Evolutionary conservation across 2,797 vertebrate genomes (phyloP), one percentile per base, ranked within the genome.

Genomic region (Alfaro cultratus): DNA sequence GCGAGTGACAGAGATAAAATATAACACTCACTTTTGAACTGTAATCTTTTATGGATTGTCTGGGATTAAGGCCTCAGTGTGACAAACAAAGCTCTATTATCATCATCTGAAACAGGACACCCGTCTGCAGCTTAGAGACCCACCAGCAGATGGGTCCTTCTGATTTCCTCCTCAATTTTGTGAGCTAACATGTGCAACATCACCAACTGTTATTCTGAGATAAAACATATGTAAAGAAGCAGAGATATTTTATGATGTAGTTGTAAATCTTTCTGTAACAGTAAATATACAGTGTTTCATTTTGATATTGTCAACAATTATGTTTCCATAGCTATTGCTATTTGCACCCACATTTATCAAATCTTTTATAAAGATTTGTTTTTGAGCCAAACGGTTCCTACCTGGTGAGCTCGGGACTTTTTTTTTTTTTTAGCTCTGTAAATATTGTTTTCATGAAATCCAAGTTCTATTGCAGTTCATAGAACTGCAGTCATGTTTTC

Each of bases 21-120:
- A 55, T 74, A 76, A 76, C 83, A 76, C 82, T 62, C 79, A 84
- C 31, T 55, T 68, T 67, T 43, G 73, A 79, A 49, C 78, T 87
- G 81, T 93, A 93, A 93, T 92, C 94, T 92, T 87, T 78, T 80
- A 43, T 90, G 89, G 91, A 93, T 90, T 91, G 88, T 84, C 82
- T 13, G 76, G 93, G 93, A 94, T 94, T 94, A 94, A 84, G 76
- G 89, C 34, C 49, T 81, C 77, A 68, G 83, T 89, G 86, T 72
- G 80, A 90, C 87, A 83, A 75, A 87, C 86, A 83, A 87, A 88
- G 81, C 91, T 81, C 86, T 88, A 81, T 77, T 88, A 84, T 89
- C 91, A 86, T 90, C 89, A 90, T 83, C 90, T 78, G 88, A 89
- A 88, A 91, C 89, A 82, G 76, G 86, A 92, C 91, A 92, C 89